Base-by-base conservation (phyloP, 2,888 invertebrate genomes). In the Chaetogeoica ovagalla region DNA sequence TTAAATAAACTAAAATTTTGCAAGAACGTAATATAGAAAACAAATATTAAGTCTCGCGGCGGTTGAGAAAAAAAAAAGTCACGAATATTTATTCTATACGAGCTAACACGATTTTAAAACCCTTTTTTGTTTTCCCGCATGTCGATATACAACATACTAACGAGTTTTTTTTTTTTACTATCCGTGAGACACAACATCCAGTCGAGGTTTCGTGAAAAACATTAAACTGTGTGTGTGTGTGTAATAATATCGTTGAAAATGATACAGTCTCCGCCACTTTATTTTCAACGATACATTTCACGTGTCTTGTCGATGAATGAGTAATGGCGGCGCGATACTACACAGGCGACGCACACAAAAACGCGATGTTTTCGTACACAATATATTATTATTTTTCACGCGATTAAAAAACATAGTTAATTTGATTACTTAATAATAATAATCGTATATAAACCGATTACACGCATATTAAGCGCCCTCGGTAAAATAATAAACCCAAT, bases 31-130 rank as follows among this genome's bases (percentile, higher is more conserved):
- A 59, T 11, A 17, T 23, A 71, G n/a, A n/a, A 21, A 39, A 39
- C 59, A 39, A 71, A 71, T 39, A 59, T 71, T 21, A 13, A 48
- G 39, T 7, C 15, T 13, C 19, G 30, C 2, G 9, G 19, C 3
- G 55, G 48, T 15, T 19, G 19, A 70, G 57, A 70, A 71, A 59
- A 30, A 70, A 70, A 71, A 59, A 21, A 59, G 59, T 5, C 15
- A n/a, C 2, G 21, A 55, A 37, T 65, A 65, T 43, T 65, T 65
- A 65, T 43, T 43, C 13, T 9, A 48, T 15, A 23, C 30, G 30
- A 43, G n/a, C 43, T 39, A 66, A 30, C 30, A 11, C 48, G 11
- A 13, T 13, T 48, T 13, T 48, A 48, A 9, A 48, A 13, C 48
- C 11, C 1, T 48, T 13, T 48, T 48, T 11, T 43, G 2, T 43